These are phyloP conservation scores for Drosophila borealis DNA, from an alignment of 2,888 invertebrate species.

Conservation along the genomic window DNA sequence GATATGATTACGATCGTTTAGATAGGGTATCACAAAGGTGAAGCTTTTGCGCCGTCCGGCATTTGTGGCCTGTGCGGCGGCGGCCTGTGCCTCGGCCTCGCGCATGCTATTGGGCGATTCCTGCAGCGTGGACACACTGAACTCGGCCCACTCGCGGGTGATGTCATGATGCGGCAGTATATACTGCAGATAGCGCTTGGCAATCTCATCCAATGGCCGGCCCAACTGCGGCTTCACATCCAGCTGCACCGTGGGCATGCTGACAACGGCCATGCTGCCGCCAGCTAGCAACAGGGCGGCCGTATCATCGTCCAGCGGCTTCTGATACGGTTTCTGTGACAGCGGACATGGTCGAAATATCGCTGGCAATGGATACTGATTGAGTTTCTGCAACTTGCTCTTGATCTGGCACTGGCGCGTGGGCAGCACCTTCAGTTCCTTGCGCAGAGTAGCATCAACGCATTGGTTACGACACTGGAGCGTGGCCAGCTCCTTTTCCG, in stretches of 20 bases:
- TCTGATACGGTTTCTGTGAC: conserved; percentile 81
- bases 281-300: conserved; percentile 77
- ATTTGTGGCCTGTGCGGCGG: conserved; percentile 65
- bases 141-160: conserved; percentile 84
- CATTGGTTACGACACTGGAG: conserved; percentile 54
- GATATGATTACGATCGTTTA: conserved; percentile 86
- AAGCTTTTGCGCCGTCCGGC: conserved; percentile 80
- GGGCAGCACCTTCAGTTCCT: conserved; percentile 67
- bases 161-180: conserved; percentile 83
- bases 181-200: conserved; percentile 83
- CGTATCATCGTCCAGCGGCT: conserved; percentile 79
- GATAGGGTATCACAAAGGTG: conserved; percentile 87
- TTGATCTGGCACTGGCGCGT: conserved; percentile 28
- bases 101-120: conserved; percentile 50
- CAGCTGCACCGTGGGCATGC: conserved; percentile 83
- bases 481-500: conserved; percentile 2
- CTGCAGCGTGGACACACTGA: conserved; percentile 83
- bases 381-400: conserved; percentile 62
- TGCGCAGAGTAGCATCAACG: conserved; percentile 61
- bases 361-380: conserved; percentile 66
- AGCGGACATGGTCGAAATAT: conserved; percentile 83
- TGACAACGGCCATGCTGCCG: conserved; percentile 82
- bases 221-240: conserved; percentile 83
- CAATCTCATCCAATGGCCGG: conserved; percentile 81
- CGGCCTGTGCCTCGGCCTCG: conserved; percentile 54